Conservation (phyloP, 2,797 vertebrate species). For the Lithobates pipiens region DNA sequence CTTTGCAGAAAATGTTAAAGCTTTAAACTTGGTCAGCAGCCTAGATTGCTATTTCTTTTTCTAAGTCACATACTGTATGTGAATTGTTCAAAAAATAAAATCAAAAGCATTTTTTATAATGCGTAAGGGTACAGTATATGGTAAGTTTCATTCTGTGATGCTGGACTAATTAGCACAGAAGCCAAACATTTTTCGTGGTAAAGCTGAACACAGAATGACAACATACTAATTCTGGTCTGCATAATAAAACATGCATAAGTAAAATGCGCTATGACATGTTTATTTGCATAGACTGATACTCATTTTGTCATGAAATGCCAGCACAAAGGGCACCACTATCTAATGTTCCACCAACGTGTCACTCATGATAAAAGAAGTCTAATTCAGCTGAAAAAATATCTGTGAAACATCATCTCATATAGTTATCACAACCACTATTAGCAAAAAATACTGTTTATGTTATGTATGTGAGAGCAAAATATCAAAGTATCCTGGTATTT, state of each 20-base stretch:
- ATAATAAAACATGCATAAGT: neutral
- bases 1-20: too few species aligned
- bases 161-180: neutral
- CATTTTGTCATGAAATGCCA: slow-evolving; percentile 30
- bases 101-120: too few species aligned
- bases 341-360: neutral
- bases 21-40: too few species aligned
- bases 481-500: neutral
- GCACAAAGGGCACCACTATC: slow-evolving; percentile 24
- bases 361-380: slow-evolving; percentile 1
- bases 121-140: neutral
- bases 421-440: neutral
- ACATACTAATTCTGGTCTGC: neutral
- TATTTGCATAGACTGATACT: slow-evolving; percentile 16
- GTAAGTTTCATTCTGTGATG: neutral
- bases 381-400: slow-evolving; percentile 11
- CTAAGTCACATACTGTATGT: too few species aligned
- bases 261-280: slow-evolving; percentile 7
- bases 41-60: too few species aligned
- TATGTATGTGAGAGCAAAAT: neutral
- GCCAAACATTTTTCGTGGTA: neutral
- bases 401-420: neutral
- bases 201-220: neutral
- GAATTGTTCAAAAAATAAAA: too few species aligned
- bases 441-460: neutral